Evolutionary conservation across 2,888 invertebrate species (phyloP).

Genomic region (Sabellastarte sp.): DNA sequence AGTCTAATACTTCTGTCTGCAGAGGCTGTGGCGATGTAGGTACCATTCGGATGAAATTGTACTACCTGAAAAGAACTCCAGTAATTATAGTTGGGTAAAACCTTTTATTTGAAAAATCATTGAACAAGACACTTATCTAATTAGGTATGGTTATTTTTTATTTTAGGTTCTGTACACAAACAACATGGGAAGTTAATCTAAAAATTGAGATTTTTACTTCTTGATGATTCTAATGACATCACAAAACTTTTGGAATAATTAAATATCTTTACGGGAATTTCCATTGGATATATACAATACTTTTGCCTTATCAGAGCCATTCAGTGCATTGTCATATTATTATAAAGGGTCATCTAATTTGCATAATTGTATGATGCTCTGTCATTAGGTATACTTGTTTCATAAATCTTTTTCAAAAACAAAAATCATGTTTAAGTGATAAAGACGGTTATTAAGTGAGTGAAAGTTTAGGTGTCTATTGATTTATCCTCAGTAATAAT

Average conservation of each 20-base stretch:
- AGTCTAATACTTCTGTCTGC: conserved; percentile 84
- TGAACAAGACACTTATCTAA: background rate
- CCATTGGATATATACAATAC: background rate
- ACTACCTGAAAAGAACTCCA: conserved; percentile 66
- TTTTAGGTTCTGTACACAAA: too few species aligned
- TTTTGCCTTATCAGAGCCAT: too few species aligned
- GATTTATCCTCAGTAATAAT: too few species aligned
- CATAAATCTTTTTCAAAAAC: too few species aligned
- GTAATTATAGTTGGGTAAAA: background rate
- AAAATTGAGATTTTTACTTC: background rate
- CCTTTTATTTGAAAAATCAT: background rate
- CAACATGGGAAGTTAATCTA: background rate
- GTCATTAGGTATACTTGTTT: too few species aligned
- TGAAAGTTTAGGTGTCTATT: too few species aligned
- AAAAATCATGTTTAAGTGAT: too few species aligned
- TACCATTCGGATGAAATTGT: conserved; percentile 89
- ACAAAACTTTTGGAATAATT: background rate
- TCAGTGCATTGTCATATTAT: background rate
- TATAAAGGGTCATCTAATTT: background rate
- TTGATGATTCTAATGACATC: background rate
- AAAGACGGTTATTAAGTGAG: too few species aligned
- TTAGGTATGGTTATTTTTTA: too few species aligned
- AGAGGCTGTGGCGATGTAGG: conserved; percentile 86
- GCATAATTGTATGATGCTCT: background rate
- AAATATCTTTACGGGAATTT: background rate